A percentile compares a stretch with the other conserved stretches of the same genome.
These are phyloP conservation scores for Pteronotus mesoamericanus DNA, from an alignment of 2,797 vertebrate species.

Conservation along the genomic window DNA sequence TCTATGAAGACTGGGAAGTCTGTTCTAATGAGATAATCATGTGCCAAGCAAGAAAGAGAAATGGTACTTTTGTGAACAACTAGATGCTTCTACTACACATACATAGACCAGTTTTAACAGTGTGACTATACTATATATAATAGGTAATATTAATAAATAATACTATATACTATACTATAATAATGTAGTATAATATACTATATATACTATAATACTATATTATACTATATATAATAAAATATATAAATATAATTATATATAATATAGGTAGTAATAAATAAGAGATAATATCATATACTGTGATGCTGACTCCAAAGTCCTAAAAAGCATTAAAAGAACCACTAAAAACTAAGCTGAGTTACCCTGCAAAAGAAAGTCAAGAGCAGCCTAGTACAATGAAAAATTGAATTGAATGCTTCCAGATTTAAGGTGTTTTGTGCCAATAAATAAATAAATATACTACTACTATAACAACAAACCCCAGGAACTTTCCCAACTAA, in stretches of 20 bases:
- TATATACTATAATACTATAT: not conserved
- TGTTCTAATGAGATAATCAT: not conserved
- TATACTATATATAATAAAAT: not conserved
- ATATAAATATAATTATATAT: not conserved
- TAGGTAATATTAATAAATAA: not conserved
- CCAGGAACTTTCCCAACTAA: constrained; percentile 71
- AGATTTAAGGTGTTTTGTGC: constrained; percentile 60
- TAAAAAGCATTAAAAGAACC: constrained; percentile 18
- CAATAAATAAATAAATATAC: constrained; percentile 78
- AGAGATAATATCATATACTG: not conserved
- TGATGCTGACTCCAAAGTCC: not conserved
- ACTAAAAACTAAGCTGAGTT: constrained; percentile 37
- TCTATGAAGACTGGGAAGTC: not conserved
- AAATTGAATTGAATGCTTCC: constrained; percentile 59
- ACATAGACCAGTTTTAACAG: not conserved
- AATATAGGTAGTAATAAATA: not conserved
- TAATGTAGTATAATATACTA: not conserved
- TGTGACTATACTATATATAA: not conserved
- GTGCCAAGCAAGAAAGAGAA: not conserved
- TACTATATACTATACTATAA: not conserved
- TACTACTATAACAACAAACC: constrained; percentile 60
- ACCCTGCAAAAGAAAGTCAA: constrained; percentile 35
- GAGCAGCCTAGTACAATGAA: not conserved
- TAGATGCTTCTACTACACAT: not conserved
- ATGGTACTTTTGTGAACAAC: not conserved